Conservation (phyloP, 2,113 vertebrate species). For the Tympanuchus pallidicinctus region DNA sequence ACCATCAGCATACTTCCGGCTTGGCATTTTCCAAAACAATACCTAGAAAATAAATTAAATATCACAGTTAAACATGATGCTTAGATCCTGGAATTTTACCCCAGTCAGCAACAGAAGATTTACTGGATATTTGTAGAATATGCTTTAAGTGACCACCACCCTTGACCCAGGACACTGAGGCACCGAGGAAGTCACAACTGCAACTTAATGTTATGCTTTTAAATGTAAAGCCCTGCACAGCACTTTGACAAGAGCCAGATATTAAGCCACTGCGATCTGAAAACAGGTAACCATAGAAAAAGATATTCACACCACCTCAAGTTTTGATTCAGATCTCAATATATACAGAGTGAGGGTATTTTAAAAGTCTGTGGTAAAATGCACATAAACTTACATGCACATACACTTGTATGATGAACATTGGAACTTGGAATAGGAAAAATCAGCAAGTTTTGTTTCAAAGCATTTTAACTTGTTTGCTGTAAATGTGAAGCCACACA, state of each 20-base stretch:
- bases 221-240: background rate
- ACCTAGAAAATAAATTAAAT: background rate
- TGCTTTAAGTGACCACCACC: background rate
- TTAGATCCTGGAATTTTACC: background rate
- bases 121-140: background rate
- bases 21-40: constrained; percentile 83
- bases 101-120: background rate
- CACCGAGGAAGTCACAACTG: background rate
- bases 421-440: background rate
- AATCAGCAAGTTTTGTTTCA: background rate
- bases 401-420: background rate
- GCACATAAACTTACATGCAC: background rate
- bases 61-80: fast-evolving
- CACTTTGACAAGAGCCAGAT: background rate
- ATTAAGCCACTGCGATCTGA: background rate
- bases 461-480: background rate
- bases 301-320: background rate
- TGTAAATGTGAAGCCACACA: background rate
- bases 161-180: background rate
- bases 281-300: fast-evolving
- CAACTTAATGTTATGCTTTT: background rate
- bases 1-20: constrained; percentile 83
- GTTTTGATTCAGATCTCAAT: background rate
- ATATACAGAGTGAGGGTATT: background rate
- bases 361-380: background rate